Base-by-base conservation (phyloP, 2,797 vertebrate genomes). In the Fratercula arctica region DNA sequence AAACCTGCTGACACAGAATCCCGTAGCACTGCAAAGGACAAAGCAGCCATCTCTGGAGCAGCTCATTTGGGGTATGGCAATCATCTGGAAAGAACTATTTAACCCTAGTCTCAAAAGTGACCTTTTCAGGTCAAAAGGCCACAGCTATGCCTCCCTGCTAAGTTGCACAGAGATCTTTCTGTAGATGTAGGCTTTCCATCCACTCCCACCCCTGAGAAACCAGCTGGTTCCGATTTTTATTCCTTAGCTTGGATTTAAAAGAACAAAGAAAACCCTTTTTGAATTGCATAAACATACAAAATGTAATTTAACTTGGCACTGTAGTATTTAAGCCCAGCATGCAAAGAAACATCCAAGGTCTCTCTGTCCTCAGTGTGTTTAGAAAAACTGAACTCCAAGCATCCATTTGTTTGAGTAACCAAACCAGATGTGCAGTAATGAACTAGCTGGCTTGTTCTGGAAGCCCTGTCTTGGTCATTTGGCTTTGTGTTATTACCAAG, bases 181-280 rank as follows among this genome's bases (percentile, higher is more conserved):
- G 76, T 69, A 80, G 81, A 89, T 85, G 73, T 1, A 57, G 76
- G 59, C 78, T 92, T 97, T 95, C 92, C 59, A 78, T 75, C 93
- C 78, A 84, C 75, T 50, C 87, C 50, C 66, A 87, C 15, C 51
- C 79, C 83, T 53, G 82, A 51, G 77, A 96, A 93, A 78, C 63
- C 96, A 97, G 94, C 90, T 96, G 90, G 95, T 97, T 96, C 90
- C 7, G 20, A 97, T 96, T 97, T 96, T 93, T 96, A 81, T 92
- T 93, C 79, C 94, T 90, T 93, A 92, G 63, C 79, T 93, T 84
- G 79, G 89, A 90, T 92, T 94, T 93, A 86, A 92, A 96, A 91
- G 95, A 95, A 96, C 93, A 97, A 96, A 95, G 95, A 86, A 94
- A 95, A 29, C 35, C 54, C 69, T 81, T 92, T 92, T 78, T 86